phyloP scores from a whole-genome alignment of 1,140 invertebrate species.

The Phenacoccus solenopsis region DNA sequence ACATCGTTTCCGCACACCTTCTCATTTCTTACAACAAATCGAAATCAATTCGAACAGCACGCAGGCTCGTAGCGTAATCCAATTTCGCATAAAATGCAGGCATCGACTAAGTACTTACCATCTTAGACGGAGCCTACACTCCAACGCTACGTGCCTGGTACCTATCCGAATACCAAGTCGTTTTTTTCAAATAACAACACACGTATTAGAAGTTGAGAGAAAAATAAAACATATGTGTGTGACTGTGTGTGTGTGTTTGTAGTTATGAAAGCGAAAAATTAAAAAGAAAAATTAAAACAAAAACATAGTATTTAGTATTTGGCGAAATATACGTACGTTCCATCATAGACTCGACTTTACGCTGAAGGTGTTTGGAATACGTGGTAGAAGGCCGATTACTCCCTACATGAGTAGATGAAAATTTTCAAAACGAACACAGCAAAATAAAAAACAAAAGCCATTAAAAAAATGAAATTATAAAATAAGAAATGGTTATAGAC shows the following conservation, averaged over 20 bases:
- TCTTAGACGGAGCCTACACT: no score
- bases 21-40: no score
- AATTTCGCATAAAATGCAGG: no score
- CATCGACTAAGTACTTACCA: no score
- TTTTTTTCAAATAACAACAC: no score
- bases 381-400: constrained; percentile 32
- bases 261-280: neutral
- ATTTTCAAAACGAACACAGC: constrained; percentile 9
- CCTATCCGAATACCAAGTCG: no score
- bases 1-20: no score
- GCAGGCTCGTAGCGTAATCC: no score
- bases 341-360: constrained; percentile 39
- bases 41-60: no score
- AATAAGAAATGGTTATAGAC: neutral
- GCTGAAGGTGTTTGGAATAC: constrained; percentile 41
- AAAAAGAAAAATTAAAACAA: neutral
- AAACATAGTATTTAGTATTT: neutral
- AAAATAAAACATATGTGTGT: no score
- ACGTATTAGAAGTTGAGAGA: no score
- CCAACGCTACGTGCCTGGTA: no score
- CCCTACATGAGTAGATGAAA: constrained; percentile 12
- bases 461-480: constrained; percentile 20
- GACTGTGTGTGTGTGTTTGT: neutral
- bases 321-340: constrained; percentile 38
- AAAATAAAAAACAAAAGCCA: constrained; percentile 19